Evolutionary conservation across 2,797 vertebrate species (phyloP), one percentile per base, ranked within the genome.

Genomic region (Melopsittacus undulatus): DNA sequence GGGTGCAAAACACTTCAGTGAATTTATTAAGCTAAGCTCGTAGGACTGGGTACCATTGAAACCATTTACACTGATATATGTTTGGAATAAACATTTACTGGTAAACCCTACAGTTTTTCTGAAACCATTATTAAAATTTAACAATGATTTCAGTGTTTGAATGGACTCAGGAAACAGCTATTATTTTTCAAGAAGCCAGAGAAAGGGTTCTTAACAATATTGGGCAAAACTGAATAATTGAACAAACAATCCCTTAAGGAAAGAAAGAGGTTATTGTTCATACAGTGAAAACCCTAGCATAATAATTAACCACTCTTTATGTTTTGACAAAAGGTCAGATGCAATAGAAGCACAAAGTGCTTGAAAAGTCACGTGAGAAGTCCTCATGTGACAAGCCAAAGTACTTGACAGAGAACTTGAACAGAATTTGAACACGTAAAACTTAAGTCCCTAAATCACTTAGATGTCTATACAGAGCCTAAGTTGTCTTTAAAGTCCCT

Each of bases 141-240:
- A 96, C 94, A 96, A 95, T 94, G 56, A 90, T 91, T 86, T 73
- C 88, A 74, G 48, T 70, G 80, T 87, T 80, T 94, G 83, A 96
- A 96, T 95, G 83, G 92, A n/a, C 18, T 89, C 87, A 96, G 95
- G 95, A 97, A 97, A 40, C 48, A 82, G 48, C 85, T 87, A 94
- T 89, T 97, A 95, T 96, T 92, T 94, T 70, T 46, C 51, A 67
- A 92, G 92, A 70, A 97, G 27, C 45, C 68, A 87, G 79, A 97
- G 95, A 95, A 96, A 95, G 92, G 91, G 38, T 96, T 86, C 84
- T 87, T 54, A 94, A 97, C 90, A 95, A 94, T 94, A 95, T 94
- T n/a, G n/a, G 45, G 46, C 86, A 92, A 90, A 89, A 87, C 68
- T 87, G 76, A 90, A 81, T 97, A 96, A 94, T 43, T 52, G 77